Conservation (phyloP, 92 coral and sea anemone genomes). For the Parazoanthus atlanticus region DNA sequence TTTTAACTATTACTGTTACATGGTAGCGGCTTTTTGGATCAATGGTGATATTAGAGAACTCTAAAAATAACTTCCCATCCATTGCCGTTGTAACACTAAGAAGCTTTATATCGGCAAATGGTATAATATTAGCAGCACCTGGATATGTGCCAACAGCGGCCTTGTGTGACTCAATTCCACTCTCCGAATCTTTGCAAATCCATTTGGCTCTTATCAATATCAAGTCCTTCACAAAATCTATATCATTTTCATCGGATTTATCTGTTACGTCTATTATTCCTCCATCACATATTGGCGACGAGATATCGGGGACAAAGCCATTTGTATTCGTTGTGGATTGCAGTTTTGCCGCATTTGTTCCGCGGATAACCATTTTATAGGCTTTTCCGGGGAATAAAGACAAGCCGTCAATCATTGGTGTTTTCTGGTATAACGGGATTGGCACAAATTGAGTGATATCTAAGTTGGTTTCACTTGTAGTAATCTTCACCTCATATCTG, state of each 20-base stretch:
- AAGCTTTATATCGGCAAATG: slow-evolving; percentile 44
- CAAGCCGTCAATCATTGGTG: slow-evolving; percentile 72
- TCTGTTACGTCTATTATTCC: slow-evolving; percentile 59
- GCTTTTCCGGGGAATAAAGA: slow-evolving; percentile 54
- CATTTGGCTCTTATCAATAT: slow-evolving; percentile 64
- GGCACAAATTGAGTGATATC: slow-evolving; percentile 58
- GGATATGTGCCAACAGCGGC: slow-evolving; percentile 80
- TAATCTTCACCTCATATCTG: slow-evolving; percentile 71
- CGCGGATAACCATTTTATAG: slow-evolving; percentile 64
- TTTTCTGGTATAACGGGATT: slow-evolving; percentile 64
- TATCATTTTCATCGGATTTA: slow-evolving; percentile 53
- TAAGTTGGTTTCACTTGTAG: slow-evolving; percentile 36
- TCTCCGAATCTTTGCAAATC: slow-evolving; percentile 74
- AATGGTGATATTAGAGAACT: slow-evolving; percentile 36
- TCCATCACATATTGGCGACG: slow-evolving; percentile 66
- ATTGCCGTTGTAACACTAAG: slow-evolving; percentile 33
- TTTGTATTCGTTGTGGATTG: slow-evolving; percentile 60
- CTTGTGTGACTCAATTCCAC: slow-evolving; percentile 52
- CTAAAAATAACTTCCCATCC: slow-evolving; percentile 26
- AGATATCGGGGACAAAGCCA: slow-evolving; percentile 74
- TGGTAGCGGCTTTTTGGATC: slow-evolving; percentile 64
- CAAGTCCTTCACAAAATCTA: slow-evolving; percentile 70
- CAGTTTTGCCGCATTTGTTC: slow-evolving; percentile 81
- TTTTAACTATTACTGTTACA: slow-evolving; percentile 66
- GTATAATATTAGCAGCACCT: slow-evolving; percentile 61